Evolutionary conservation across 2,888 invertebrate genomes (phyloP).

Genomic region (Rhimphoctona megacephalus): DNA sequence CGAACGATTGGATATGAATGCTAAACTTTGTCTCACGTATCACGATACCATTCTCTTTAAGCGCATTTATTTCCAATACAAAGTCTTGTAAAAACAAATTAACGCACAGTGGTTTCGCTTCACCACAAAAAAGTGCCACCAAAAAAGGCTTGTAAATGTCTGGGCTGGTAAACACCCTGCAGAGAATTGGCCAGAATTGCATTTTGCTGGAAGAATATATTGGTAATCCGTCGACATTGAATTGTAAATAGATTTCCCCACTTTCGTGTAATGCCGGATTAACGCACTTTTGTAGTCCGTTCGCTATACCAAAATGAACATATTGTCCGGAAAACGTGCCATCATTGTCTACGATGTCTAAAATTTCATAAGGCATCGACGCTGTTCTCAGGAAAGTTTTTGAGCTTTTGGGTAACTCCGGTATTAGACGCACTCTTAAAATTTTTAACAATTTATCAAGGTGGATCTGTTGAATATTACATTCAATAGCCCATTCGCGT

Average conservation of each 20-base stretch:
- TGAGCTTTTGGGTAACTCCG: conserved; percentile 58
- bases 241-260: conserved; percentile 59
- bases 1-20: conserved; percentile 55
- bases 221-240: conserved; percentile 67
- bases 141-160: conserved; percentile 66
- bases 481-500: conserved; percentile 58
- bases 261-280: conserved; percentile 58
- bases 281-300: conserved; percentile 59
- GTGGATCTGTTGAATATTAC: conserved; percentile 45
- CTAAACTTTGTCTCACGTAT: conserved; percentile 20
- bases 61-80: conserved; percentile 55
- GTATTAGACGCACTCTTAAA: conserved; percentile 45
- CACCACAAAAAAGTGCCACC: conserved; percentile 63
- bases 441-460: conserved; percentile 57
- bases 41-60: conserved; percentile 17
- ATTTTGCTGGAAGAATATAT: conserved; percentile 49
- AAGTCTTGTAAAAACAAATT: conserved; percentile 55
- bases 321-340: conserved; percentile 42
- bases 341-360: conserved; percentile 12
- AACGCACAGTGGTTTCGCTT: conserved; percentile 50
- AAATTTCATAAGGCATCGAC: conserved; percentile 41
- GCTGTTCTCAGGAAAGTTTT: conserved; percentile 61
- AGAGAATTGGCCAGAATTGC: conserved; percentile 68
- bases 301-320: conserved; percentile 62
- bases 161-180: conserved; percentile 38